Evolutionary conservation across 2,797 vertebrate genomes (phyloP).

Genomic region (Pantherophis vulpinus): DNA sequence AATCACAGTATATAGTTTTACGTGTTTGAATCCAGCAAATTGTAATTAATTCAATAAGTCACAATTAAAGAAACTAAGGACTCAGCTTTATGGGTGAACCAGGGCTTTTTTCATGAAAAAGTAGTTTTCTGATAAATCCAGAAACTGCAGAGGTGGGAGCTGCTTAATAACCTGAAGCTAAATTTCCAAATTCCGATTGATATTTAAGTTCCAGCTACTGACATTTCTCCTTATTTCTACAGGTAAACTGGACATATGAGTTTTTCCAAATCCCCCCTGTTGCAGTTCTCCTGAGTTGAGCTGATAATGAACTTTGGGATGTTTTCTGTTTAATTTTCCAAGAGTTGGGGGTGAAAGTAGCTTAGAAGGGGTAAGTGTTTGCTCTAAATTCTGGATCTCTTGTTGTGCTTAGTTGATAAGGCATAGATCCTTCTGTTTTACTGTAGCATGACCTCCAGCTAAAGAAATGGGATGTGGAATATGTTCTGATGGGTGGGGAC

Average conservation of each 20-base stretch:
- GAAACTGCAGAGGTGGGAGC: neutral
- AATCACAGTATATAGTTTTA: neutral
- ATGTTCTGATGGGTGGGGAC: neutral
- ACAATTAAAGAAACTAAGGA: neutral
- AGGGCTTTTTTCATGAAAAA: neutral
- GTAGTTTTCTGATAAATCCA: neutral
- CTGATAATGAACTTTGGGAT: neutral
- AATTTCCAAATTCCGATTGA: neutral
- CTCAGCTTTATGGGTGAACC: neutral
- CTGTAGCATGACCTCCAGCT: neutral
- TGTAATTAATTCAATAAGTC: neutral
- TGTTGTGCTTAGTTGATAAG: neutral
- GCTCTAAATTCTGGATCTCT: neutral
- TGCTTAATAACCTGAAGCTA: neutral
- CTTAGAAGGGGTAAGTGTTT: too few species aligned
- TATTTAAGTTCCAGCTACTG: neutral
- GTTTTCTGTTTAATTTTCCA: neutral
- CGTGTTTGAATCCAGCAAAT: neutral
- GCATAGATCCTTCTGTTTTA: neutral
- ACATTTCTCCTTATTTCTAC: neutral
- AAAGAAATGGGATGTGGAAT: neutral
- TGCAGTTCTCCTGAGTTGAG: neutral
- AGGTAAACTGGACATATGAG: neutral
- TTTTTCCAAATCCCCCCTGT: neutral
- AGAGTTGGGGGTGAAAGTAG: neutral